Conservation (phyloP, 2,888 invertebrate species). For the Erebia aethiops region DNA sequence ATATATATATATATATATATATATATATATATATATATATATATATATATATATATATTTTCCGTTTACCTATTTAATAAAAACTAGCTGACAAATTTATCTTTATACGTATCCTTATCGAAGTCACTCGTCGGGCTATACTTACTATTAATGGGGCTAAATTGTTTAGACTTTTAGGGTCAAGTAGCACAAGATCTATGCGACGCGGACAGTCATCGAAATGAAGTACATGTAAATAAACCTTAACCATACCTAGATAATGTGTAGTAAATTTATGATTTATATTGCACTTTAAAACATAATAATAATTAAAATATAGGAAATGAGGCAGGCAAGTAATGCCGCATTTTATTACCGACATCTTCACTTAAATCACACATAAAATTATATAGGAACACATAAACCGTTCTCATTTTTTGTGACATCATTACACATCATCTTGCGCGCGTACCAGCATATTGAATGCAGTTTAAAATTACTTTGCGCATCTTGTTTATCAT, state of each 20-base stretch:
- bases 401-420: constrained; percentile 62
- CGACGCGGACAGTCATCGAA: neutral
- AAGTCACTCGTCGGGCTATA: neutral
- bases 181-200: neutral
- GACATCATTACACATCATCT: constrained; percentile 55
- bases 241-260: neutral
- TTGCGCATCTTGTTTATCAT: constrained; percentile 60
- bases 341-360: constrained; percentile 18
- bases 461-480: constrained; percentile 63
- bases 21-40: too few relatives aligned
- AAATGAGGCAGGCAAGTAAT: constrained; percentile 17
- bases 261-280: neutral
- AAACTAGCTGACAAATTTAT: too few relatives aligned
- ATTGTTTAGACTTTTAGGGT: too few relatives aligned
- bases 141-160: neutral
- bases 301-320: constrained; percentile 20
- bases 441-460: constrained; percentile 47
- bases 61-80: too few relatives aligned
- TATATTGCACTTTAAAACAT: constrained; percentile 13
- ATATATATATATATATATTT: too few relatives aligned
- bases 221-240: neutral
- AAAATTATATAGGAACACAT: constrained; percentile 46
- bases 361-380: constrained; percentile 29
- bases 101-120: neutral
- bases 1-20: too few relatives aligned